Evolutionary conservation across 2,113 vertebrate genomes (phyloP).

Genomic region (Amazona vittata): DNA sequence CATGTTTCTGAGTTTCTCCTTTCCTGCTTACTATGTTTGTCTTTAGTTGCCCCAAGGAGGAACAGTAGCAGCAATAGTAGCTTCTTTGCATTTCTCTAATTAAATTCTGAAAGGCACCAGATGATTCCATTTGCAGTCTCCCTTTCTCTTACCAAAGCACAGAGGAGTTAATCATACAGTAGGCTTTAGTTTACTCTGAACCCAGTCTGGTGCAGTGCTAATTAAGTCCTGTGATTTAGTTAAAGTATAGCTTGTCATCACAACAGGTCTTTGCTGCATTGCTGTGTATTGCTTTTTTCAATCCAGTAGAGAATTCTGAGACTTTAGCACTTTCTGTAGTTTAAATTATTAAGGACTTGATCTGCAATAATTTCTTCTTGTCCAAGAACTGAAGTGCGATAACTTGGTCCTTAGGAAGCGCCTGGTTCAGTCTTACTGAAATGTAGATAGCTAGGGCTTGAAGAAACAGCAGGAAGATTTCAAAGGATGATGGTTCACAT

Average conservation of each 20-base stretch:
- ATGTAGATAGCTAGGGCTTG: neutral
- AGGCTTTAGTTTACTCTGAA: conserved; percentile 38
- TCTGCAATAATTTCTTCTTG: neutral
- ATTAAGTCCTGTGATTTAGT: conserved; percentile 34
- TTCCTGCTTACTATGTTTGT: neutral
- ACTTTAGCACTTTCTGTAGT: neutral
- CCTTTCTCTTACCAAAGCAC: neutral
- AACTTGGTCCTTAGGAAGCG: neutral
- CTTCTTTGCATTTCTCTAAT: conserved; percentile 49
- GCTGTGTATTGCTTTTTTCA: neutral
- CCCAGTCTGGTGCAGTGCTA: neutral
- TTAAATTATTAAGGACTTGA: conserved; percentile 4
- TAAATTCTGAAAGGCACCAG: conserved; percentile 38
- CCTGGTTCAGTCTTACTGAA: neutral
- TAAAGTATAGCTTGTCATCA: conserved; percentile 13
- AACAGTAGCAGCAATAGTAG: conserved; percentile 4
- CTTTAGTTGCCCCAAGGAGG: conserved; percentile 11
- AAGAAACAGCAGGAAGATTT: neutral
- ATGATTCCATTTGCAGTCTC: conserved; percentile 21
- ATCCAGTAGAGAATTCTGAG: neutral
- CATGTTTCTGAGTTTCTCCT: neutral
- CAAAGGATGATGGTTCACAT: neutral
- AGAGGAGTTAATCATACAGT: conserved; percentile 20
- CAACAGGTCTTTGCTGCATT: conserved; percentile 1
- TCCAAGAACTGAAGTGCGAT: neutral